phyloP scores from a whole-genome alignment of 2,797 vertebrate species.

The Lepilemur septentrionalis region DNA sequence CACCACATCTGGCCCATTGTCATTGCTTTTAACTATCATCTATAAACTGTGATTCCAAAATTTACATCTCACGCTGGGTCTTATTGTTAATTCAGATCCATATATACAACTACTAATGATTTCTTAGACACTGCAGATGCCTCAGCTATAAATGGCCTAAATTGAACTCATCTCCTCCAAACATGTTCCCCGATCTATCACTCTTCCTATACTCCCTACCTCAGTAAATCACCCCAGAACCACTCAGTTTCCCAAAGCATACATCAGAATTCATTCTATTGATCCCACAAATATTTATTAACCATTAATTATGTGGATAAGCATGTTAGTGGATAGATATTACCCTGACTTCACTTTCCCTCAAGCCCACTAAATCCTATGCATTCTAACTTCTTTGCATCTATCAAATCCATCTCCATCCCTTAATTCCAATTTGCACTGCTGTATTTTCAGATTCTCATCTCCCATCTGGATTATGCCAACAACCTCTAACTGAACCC shows the following conservation, averaged over 20 bases:
- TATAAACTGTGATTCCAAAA: background rate
- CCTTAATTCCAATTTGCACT: background rate
- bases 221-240: background rate
- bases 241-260: background rate
- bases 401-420: background rate
- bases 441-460: background rate
- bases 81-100: background rate
- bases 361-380: background rate
- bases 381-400: background rate
- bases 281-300: background rate
- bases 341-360: background rate
- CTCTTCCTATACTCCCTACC: background rate
- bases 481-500: background rate
- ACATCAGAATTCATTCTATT: background rate
- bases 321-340: background rate
- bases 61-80: background rate
- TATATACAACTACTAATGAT: background rate
- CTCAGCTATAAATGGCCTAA: background rate
- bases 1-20: background rate
- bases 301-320: background rate
- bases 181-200: background rate
- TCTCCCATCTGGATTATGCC: background rate
- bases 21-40: background rate
- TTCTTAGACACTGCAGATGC: background rate
- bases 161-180: background rate